These are phyloP conservation scores for Escarpia spicata DNA, from an alignment of 2,888 invertebrate genomes.

Conservation along the genomic window DNA sequence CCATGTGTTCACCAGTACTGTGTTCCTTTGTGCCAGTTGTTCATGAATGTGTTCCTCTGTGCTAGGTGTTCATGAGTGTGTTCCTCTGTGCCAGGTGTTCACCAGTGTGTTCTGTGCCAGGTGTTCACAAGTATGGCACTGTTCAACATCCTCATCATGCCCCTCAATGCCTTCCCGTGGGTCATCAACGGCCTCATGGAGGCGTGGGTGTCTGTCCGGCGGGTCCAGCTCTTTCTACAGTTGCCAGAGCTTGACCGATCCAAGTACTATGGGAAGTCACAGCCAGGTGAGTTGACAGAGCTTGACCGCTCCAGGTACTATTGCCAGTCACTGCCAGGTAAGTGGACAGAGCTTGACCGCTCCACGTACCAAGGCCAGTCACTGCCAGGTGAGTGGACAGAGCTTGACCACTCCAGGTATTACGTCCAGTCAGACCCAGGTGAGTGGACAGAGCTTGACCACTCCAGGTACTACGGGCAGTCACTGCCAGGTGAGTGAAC, in stretches of 20 bases:
- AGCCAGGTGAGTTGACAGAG: neutral
- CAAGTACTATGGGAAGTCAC: constrained; percentile 69
- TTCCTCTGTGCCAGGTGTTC: neutral
- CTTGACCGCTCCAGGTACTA: neutral
- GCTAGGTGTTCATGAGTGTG: neutral
- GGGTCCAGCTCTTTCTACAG: constrained; percentile 78
- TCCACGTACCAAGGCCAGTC: neutral
- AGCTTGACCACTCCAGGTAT: neutral
- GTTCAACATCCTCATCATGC: constrained; percentile 93
- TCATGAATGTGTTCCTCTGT: neutral
- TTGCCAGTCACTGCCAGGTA: neutral
- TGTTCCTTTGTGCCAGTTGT: neutral
- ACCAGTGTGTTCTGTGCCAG: constrained; percentile 54
- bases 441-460: no score
- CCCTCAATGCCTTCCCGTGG: constrained; percentile 98
- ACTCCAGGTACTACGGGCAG: no score
- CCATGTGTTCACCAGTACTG: neutral
- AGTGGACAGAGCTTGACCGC: neutral
- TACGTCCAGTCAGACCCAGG: no score
- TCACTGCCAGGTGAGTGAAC: no score
- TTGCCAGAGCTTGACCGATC: constrained; percentile 69
- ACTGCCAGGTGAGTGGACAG: neutral
- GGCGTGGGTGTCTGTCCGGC: constrained; percentile 91
- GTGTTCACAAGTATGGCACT: constrained; percentile 93
- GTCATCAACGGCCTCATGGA: constrained; percentile 95